Percentiles rank a stretch among this genome's conserved stretches.
Evolutionary conservation across 2,888 invertebrate genomes (phyloP).

Genomic region (Rhagophthalmus giganteus): DNA sequence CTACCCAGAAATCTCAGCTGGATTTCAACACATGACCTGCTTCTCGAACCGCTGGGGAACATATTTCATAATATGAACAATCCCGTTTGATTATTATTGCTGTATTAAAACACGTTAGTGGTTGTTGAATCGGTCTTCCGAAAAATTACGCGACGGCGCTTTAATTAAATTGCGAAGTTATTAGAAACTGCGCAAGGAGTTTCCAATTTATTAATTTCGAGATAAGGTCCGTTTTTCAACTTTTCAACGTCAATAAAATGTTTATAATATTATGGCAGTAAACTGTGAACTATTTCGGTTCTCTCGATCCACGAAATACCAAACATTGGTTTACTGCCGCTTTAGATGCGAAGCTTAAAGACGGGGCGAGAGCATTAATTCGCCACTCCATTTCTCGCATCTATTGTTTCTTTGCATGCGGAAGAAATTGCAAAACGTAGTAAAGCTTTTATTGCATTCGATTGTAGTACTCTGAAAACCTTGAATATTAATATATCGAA

Average conservation of each 20-base stretch:
- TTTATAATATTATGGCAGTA: slow-evolving; percentile 15
- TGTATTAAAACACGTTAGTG: no score
- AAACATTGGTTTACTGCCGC: slow-evolving; percentile 17
- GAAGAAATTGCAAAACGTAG: background rate
- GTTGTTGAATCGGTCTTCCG: no score
- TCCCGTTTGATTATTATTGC: background rate
- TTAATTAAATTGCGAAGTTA: no score
- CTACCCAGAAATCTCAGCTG: slow-evolving; percentile 40
- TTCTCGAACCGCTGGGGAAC: slow-evolving; percentile 5
- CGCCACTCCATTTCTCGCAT: slow-evolving; percentile 22
- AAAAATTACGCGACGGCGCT: no score
- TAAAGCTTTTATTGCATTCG: background rate
- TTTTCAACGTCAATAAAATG: no score
- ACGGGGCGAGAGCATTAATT: slow-evolving; percentile 20
- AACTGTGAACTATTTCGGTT: slow-evolving; percentile 16
- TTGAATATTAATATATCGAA: no score
- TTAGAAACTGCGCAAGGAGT: no score
- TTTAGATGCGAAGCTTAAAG: slow-evolving; percentile 5
- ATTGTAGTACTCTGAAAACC: no score
- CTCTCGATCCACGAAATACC: slow-evolving; percentile 19
- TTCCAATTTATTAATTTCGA: no score
- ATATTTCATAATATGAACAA: background rate
- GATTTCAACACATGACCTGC: slow-evolving; percentile 41
- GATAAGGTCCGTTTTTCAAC: no score
- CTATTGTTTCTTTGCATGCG: slow-evolving; percentile 1